A percentile compares a stretch with the other conserved stretches of the same genome.
phyloP scores from a whole-genome alignment of 2,797 vertebrate genomes.

The Vireo griseus region DNA sequence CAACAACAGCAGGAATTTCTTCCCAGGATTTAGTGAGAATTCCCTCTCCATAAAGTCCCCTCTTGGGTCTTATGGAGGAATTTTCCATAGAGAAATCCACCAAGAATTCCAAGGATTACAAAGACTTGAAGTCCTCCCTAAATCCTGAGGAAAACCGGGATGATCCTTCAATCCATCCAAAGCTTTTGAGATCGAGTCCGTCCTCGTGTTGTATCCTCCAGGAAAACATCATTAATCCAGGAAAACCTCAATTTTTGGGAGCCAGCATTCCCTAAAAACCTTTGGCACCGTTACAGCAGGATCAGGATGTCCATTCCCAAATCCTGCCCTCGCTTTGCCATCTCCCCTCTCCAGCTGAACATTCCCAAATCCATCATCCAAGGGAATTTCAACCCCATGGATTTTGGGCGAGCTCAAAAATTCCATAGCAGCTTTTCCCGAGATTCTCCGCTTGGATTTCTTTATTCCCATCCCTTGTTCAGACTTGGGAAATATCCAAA shows the following conservation, averaged over 20 bases:
- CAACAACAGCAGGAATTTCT: background rate
- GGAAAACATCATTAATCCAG: background rate
- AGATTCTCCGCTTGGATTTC: background rate
- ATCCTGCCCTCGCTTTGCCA: background rate
- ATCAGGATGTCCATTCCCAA: background rate
- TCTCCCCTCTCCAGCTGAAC: background rate
- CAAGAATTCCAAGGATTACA: background rate
- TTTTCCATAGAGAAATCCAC: background rate
- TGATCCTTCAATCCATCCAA: background rate
- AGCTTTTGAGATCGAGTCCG: background rate
- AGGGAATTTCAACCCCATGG: background rate
- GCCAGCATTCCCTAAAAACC: background rate
- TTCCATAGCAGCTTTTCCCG: background rate
- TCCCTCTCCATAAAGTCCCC: background rate
- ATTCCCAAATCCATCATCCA: background rate
- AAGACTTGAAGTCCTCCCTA: background rate
- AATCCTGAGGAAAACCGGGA: background rate
- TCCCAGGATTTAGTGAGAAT: background rate
- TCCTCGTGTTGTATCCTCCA: background rate
- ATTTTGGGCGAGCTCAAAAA: background rate
- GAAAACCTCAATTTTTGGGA: background rate
- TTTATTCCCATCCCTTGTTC: background rate
- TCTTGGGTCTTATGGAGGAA: background rate
- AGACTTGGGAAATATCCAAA: background rate
- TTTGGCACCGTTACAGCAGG: background rate